phyloP scores from a whole-genome alignment of 2,888 invertebrate genomes.

The Polydrusus cervinus region DNA sequence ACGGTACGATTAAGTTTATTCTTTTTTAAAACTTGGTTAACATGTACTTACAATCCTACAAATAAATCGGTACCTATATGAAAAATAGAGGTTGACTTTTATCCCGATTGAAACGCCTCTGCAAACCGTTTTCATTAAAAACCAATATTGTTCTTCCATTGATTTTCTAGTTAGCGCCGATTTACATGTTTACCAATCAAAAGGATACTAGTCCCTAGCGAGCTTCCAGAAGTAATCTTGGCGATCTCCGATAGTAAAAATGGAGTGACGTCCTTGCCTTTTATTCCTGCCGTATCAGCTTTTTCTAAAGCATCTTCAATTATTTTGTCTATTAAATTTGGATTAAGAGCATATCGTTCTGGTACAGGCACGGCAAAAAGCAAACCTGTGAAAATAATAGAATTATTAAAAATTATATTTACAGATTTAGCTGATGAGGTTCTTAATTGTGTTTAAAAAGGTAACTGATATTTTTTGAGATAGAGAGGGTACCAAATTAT shows the following conservation, averaged over 20 bases:
- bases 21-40: no score
- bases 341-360: conserved; percentile 77
- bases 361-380: conserved; percentile 95
- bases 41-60: no score
- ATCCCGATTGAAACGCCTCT: no score
- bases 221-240: conserved; percentile 86
- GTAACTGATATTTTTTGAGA: no score
- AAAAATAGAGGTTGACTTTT: no score
- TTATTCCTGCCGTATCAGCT: conserved; percentile 75
- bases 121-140: background rate
- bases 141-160: background rate
- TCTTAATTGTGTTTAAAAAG: no score
- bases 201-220: conserved; percentile 90
- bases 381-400: conserved; percentile 68
- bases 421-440: no score
- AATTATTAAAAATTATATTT: background rate
- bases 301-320: conserved; percentile 81
- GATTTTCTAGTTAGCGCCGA: background rate
- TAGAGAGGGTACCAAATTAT: no score
- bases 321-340: conserved; percentile 77
- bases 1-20: no score
- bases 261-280: conserved; percentile 94
- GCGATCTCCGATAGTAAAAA: conserved; percentile 88
- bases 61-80: no score
- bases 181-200: conserved; percentile 8